These are phyloP conservation scores for Tadarida brasiliensis DNA, from an alignment of 2,797 vertebrate species.

Conservation along the genomic window DNA sequence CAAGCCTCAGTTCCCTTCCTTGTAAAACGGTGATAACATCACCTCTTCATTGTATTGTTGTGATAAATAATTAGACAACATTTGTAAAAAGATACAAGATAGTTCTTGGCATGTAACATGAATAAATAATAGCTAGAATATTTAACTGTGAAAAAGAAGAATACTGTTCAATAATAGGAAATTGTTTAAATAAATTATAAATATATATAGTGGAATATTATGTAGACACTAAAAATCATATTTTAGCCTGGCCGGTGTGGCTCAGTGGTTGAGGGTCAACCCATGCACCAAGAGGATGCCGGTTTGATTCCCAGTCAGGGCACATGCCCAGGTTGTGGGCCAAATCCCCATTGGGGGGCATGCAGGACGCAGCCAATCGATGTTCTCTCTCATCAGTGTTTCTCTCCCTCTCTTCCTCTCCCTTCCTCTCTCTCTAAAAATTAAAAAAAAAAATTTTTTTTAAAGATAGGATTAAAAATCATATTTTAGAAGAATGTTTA, in stretches of 20 bases:
- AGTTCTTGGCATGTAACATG: background rate
- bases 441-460: too few relatives aligned
- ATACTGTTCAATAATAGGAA: background rate
- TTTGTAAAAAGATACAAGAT: background rate
- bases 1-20: background rate
- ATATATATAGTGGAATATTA: background rate
- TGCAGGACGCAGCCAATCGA: too few relatives aligned
- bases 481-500: background rate
- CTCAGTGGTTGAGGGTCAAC: too few relatives aligned
- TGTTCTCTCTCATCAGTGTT: too few relatives aligned
- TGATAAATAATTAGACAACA: background rate
- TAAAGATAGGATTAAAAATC: background rate
- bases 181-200: background rate
- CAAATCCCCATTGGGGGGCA: too few relatives aligned
- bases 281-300: too few relatives aligned
- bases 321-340: too few relatives aligned
- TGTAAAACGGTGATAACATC: background rate
- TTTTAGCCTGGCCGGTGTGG: background rate
- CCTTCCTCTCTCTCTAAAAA: too few relatives aligned
- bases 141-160: slow-evolving; percentile 8
- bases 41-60: background rate
- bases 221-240: background rate
- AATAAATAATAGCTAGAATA: background rate
- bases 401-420: too few relatives aligned
- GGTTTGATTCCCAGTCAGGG: too few relatives aligned